Evolutionary conservation across 2,113 vertebrate genomes (phyloP), one percentile per base, ranked within the genome.

Genomic region (Amia ocellicauda): DNA sequence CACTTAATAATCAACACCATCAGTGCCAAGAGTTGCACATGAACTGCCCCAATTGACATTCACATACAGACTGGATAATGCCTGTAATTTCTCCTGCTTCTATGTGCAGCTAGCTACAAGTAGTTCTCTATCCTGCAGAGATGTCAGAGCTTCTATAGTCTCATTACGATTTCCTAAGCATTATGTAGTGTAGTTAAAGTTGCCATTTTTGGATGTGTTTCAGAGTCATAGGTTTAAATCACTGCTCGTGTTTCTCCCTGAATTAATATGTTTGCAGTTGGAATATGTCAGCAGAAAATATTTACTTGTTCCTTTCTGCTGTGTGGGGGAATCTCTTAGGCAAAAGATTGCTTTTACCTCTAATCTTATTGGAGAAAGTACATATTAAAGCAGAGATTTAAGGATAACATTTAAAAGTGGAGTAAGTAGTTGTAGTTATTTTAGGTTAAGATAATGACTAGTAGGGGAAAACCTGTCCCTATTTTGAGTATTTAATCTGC

Each of bases 221-320:
- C 73, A 72, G 73, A 82, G 78, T 82, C 78, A 82, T 68, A 78
- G 75, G 76, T 71, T 76, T 69, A 58, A 75, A 64, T 69, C 57
- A 71, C 45, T 74, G 58, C 50, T 63, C 61, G 64, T 67, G 36
- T 52, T 72, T 70, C 71, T 76, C 69, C 62, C 74, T 80, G 80
- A 81, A 85, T 85, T 84, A 74, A 85, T 84, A 80, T 83, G 79
- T 85, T 85, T 85, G 84, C 73, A 78, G 84, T 85, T 81, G 79
- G 73, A 73, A 73, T 81, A 77, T 86, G 80, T 85, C 80, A 86
- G 83, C 75, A 75, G 71, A 75, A 75, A 70, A 75, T 78, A 78
- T 67, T 71, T 62, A 67, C 72, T 81, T 71, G 68, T 74, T 77
- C 70, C 66, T 65, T 63, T 67, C 72, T 60, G 64, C 19, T 70